These are phyloP conservation scores for Diprion similis DNA, from an alignment of 1,140 invertebrate species.

Conservation along the genomic window DNA sequence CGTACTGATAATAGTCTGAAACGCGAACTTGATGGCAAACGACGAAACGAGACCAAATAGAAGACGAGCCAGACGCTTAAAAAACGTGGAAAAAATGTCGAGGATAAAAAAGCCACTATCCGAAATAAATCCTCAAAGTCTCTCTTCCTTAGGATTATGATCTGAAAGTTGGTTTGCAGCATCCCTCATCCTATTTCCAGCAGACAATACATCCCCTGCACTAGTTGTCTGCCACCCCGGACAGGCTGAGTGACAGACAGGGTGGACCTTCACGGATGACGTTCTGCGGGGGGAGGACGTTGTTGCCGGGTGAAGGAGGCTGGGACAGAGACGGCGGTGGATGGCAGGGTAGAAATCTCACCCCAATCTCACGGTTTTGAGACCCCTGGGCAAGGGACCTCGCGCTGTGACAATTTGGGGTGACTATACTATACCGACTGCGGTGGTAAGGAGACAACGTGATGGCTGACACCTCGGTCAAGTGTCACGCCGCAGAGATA, in stretches of 20 bases:
- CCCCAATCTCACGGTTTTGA: conserved; percentile 6
- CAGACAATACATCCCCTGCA: conserved; percentile 43
- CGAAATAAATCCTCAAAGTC: conserved; percentile 5
- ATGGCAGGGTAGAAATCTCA: not conserved
- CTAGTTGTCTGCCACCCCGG: conserved; percentile 45
- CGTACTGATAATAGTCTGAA: too few relatives aligned
- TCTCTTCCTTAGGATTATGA: conserved; percentile 42
- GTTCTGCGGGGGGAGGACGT: not conserved
- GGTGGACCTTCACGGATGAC: conserved; percentile 26
- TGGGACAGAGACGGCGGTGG: not conserved
- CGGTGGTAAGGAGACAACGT: not conserved
- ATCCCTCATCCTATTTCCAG: conserved; percentile 44
- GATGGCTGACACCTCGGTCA: conserved; percentile 6
- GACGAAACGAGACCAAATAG: too few relatives aligned
- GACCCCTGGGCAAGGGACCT: not conserved
- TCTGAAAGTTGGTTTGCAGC: conserved; percentile 24
- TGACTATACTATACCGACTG: not conserved
- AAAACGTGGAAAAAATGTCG: not conserved
- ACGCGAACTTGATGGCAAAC: too few relatives aligned
- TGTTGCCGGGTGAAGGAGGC: conserved; percentile 19
- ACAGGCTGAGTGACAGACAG: conserved; percentile 49
- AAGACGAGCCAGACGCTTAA: too few relatives aligned
- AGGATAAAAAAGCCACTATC: not conserved
- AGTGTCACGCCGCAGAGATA: not conserved
- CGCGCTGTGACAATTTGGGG: not conserved